These are phyloP conservation scores for Sebastiscus albofasciatus DNA, from an alignment of 2,797 vertebrate genomes.

Conservation along the genomic window DNA sequence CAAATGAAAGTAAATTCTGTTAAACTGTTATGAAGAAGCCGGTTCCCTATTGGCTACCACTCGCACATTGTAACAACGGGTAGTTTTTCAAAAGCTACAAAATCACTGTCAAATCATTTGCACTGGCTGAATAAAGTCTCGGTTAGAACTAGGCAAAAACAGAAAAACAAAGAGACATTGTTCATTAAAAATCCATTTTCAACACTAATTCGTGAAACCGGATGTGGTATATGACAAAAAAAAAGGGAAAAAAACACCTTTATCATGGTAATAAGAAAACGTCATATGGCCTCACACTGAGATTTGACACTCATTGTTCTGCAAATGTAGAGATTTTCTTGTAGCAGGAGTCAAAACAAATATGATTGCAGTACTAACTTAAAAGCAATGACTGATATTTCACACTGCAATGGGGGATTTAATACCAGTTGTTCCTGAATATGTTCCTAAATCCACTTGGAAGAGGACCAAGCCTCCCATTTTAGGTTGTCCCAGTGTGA, in stretches of 20 bases:
- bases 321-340: not conserved
- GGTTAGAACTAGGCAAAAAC: not conserved
- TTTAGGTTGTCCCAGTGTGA: conserved; percentile 9
- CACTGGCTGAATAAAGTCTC: not conserved
- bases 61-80: not conserved
- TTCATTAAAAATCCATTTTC: conserved; percentile 43
- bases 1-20: conserved; percentile 37
- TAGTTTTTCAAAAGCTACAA: conserved; percentile 39
- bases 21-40: conserved; percentile 15
- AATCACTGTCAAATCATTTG: conserved; percentile 27
- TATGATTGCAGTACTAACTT: not conserved
- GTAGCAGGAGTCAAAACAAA: conserved; percentile 5
- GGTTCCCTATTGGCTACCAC: conserved; percentile 9
- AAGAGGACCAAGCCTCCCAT: not conserved
- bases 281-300: not conserved
- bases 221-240: conserved; percentile 12
- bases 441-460: conserved; percentile 8
- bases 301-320: not conserved
- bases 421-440: not conserved
- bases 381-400: not conserved
- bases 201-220: conserved; percentile 20
- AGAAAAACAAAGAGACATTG: conserved; percentile 21
- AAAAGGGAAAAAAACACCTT: not conserved
- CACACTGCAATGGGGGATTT: not conserved
- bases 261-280: conserved; percentile 4